A percentile compares a stretch with the other conserved stretches of the same genome.
These are phyloP conservation scores for Penaeus monodon DNA, from an alignment of 2,888 invertebrate species.

Conservation along the genomic window DNA sequence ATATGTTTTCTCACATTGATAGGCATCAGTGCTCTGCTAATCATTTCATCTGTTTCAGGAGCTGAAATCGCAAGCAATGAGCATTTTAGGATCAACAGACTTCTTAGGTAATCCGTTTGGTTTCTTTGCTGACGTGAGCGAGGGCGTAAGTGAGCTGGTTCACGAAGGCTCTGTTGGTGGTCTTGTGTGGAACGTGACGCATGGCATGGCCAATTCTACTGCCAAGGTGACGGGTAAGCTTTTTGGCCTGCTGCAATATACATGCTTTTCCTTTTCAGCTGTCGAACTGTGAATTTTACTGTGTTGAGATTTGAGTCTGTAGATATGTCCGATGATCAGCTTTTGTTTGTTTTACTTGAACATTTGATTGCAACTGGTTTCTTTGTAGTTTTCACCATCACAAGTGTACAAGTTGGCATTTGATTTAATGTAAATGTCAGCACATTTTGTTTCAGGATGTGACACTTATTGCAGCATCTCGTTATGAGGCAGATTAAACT, in stretches of 20 bases:
- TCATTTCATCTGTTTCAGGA: constrained; percentile 74
- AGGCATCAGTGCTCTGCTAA: background rate
- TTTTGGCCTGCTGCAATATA: constrained; percentile 65
- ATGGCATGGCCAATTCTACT: constrained; percentile 96
- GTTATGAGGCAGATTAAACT: too few relatives aligned
- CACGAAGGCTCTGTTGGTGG: constrained; percentile 82
- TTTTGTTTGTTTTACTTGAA: too few relatives aligned
- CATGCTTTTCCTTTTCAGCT: constrained; percentile 8
- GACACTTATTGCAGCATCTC: too few relatives aligned
- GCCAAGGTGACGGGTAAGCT: constrained; percentile 86
- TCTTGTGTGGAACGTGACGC: constrained; percentile 93
- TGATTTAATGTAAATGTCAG: background rate
- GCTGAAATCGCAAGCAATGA: constrained; percentile 93
- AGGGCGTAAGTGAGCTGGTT: constrained; percentile 91
- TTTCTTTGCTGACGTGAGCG: constrained; percentile 93
- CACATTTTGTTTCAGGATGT: background rate
- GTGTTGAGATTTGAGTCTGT: background rate
- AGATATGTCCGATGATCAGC: background rate
- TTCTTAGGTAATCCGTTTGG: constrained; percentile 98
- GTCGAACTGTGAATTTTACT: background rate
- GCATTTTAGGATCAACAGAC: constrained; percentile 95
- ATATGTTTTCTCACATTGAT: too few relatives aligned
- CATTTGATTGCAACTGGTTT: too few relatives aligned
- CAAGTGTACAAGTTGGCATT: too few relatives aligned
- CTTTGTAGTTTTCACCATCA: too few relatives aligned